phyloP scores from a whole-genome alignment of 2,888 invertebrate species.

The Drosophila lacicola region DNA sequence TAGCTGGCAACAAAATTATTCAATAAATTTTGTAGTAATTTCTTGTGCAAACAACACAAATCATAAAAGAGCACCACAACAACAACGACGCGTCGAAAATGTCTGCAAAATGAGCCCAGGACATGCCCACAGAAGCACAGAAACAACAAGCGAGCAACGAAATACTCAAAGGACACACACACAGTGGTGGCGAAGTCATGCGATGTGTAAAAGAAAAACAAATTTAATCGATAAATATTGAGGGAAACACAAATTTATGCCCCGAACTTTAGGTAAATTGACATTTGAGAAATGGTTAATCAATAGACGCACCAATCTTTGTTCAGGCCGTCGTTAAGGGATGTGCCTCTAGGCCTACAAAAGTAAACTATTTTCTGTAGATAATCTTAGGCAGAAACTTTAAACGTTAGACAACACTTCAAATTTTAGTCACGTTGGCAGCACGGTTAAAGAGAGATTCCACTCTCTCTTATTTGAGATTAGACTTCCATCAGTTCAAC shows the following conservation, averaged over 20 bases:
- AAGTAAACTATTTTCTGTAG: background rate
- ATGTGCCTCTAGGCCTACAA: background rate
- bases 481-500: no score
- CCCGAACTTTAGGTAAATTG: conserved; percentile 44
- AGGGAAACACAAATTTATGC: conserved; percentile 36
- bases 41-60: conserved; percentile 78
- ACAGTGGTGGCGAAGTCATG: conserved; percentile 18
- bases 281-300: conserved; percentile 36
- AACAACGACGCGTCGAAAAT: conserved; percentile 22
- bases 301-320: conserved; percentile 8
- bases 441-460: no score
- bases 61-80: conserved; percentile 64
- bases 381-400: no score
- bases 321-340: background rate
- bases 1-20: conserved; percentile 68
- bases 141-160: background rate
- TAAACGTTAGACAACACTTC: background rate
- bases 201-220: conserved; percentile 12
- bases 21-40: conserved; percentile 81
- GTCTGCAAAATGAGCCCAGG: conserved; percentile 37
- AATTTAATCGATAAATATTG: conserved; percentile 60
- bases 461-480: no score
- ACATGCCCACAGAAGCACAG: conserved; percentile 16
- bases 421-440: background rate
- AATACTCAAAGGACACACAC: conserved; percentile 9